Base-by-base conservation (phyloP, 2,797 vertebrate genomes). In the Chelonia mydas region DNA sequence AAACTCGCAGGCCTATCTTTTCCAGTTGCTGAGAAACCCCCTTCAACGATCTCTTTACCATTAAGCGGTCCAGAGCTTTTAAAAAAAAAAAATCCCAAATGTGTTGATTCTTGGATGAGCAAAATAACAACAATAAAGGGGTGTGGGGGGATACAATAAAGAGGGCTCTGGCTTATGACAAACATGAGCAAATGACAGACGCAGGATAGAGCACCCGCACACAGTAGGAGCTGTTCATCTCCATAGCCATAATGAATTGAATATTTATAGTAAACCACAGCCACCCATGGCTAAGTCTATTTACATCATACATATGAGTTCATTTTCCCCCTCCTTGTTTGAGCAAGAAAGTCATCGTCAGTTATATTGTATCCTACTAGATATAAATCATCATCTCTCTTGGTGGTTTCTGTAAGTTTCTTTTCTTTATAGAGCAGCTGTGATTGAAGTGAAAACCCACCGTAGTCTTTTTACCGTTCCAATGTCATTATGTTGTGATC, bases 361-460 rank as follows among this genome's bases (percentile, higher is more conserved):
- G 96, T 96, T 97, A 95, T 97, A 96, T 90, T 95, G 94, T 94
- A 83, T 96, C 95, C 94, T 95, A 95, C 92, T 95, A 94, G 97
- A 97, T 97, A 98, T 98, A 98, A 98, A 98, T 98, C 98, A 98
- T 95, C 93, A 92, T 97, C 97, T 97, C 97, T 98, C 97, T 95
- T 96, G 96, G 90, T 96, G 97, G 96, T 96, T 97, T 95, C 97
- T 97, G 92, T 95, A 97, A 93, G 92, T 96, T 97, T 97, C 94
- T 90, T 93, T 95, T 94, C 96, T 96, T 96, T 96, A 85, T 84
- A 95, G 97, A 96, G 95, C 95, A 97, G 97, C 97, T 97, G 97
- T 96, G 97, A 98, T 98, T 98, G 97, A 98, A 98, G 97, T 96
- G 95, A 97, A 97, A 96, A 96, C 94, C 94, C 95, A 90, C 94